Percentiles rank a stretch among this genome's conserved stretches.
These are phyloP conservation scores for Mellilla xanthometata DNA, from an alignment of 2,888 invertebrate species.

Conservation along the genomic window DNA sequence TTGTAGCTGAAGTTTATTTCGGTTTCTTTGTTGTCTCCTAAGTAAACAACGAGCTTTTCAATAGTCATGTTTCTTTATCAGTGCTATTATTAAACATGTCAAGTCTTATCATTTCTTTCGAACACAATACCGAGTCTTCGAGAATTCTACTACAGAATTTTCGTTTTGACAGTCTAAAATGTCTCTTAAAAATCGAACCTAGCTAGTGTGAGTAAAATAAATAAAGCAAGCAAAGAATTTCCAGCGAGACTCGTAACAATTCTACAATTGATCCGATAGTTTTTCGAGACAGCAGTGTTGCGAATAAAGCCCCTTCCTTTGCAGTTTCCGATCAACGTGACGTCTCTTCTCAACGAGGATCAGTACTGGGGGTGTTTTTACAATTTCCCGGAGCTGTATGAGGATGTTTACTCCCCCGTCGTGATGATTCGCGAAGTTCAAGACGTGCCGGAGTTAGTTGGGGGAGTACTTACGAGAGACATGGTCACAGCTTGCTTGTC, in stretches of 20 bases:
- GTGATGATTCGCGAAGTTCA: slow-evolving; percentile 47
- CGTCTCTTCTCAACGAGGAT: slow-evolving; percentile 61
- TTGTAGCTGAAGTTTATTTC: neutral
- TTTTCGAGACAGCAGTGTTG: no score
- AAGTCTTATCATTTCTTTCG: neutral
- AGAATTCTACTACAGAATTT: no score
- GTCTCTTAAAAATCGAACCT: no score
- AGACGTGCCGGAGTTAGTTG: slow-evolving; percentile 57
- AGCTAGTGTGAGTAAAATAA: no score
- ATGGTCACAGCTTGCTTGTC: slow-evolving; percentile 76
- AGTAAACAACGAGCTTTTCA: slow-evolving; percentile 1
- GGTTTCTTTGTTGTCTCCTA: slow-evolving; percentile 5
- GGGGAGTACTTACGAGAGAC: slow-evolving; percentile 76
- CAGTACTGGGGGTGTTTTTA: slow-evolving; percentile 73
- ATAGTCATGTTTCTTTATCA: neutral
- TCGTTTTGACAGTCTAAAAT: no score
- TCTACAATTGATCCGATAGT: no score
- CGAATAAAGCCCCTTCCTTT: slow-evolving; percentile 18
- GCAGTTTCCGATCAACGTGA: slow-evolving; percentile 60
- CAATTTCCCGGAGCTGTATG: slow-evolving; percentile 65
- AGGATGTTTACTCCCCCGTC: slow-evolving; percentile 59
- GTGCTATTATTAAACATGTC: neutral
- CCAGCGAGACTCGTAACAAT: no score
- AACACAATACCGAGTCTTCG: neutral
- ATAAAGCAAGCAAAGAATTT: no score